phyloP scores from a whole-genome alignment of 2,797 vertebrate genomes.

The Momotus momota region DNA sequence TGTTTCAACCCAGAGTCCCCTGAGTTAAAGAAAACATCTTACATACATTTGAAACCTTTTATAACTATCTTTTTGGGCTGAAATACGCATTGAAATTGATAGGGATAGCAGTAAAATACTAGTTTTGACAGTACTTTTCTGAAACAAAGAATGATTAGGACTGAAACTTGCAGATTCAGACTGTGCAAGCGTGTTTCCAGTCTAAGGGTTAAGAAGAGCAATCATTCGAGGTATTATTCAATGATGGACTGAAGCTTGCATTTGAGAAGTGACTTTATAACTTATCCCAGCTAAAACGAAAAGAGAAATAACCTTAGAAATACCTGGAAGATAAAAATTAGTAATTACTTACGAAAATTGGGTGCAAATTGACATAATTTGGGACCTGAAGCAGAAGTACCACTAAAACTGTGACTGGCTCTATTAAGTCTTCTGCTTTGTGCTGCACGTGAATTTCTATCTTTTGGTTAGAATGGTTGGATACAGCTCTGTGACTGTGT shows the following conservation, averaged over 20 bases:
- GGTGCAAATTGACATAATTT: background rate
- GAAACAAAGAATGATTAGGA: background rate
- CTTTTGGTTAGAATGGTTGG: background rate
- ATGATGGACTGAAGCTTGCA: background rate
- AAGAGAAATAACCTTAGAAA: background rate
- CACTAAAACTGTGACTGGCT: background rate
- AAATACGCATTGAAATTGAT: background rate
- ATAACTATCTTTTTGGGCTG: background rate
- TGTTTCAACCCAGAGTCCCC: background rate
- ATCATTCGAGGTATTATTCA: background rate
- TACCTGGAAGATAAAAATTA: background rate
- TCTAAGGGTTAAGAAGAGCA: background rate
- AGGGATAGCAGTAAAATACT: background rate
- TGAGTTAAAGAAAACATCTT: background rate
- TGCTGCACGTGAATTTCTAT: background rate
- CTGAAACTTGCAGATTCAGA: background rate
- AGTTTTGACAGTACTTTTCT: background rate
- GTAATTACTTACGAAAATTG: constrained; percentile 15
- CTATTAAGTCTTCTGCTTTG: background rate
- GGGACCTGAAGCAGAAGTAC: background rate
- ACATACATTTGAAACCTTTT: background rate
- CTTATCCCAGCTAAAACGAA: background rate
- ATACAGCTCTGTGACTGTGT: background rate
- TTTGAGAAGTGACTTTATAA: background rate
- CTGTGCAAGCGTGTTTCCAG: background rate